These are phyloP conservation scores for Operophtera brumata DNA, from an alignment of 2,888 invertebrate species.

Conservation along the genomic window DNA sequence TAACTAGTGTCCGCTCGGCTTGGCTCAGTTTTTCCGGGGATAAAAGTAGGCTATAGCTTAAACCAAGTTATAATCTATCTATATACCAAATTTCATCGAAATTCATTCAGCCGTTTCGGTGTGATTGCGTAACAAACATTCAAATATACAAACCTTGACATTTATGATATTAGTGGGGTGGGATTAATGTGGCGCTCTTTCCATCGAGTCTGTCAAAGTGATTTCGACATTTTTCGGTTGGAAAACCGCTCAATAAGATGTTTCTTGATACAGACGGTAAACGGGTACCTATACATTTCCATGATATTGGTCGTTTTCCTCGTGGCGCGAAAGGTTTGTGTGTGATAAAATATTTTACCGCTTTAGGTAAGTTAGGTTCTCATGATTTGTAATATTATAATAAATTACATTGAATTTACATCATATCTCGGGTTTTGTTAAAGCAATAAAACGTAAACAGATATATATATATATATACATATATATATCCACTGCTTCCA, in stretches of 20 bases:
- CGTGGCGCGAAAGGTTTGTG: slow-evolving; percentile 21
- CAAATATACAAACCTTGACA: too few relatives aligned
- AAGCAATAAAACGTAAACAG: neutral
- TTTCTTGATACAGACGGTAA: slow-evolving; percentile 20
- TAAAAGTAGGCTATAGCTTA: too few relatives aligned
- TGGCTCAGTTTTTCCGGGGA: too few relatives aligned
- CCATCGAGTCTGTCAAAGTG: slow-evolving; percentile 13
- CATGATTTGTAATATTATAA: slow-evolving; percentile 21
- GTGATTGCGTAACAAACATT: too few relatives aligned
- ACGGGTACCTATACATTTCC: slow-evolving; percentile 22
- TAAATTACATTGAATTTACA: slow-evolving; percentile 15
- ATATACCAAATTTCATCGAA: too few relatives aligned
- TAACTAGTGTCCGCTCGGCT: too few relatives aligned
- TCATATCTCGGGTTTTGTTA: slow-evolving; percentile 1
- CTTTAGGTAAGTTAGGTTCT: slow-evolving; percentile 19
- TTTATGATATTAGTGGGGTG: too few relatives aligned
- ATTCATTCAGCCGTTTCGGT: too few relatives aligned
- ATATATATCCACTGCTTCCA: too few relatives aligned
- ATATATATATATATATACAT: too few relatives aligned
- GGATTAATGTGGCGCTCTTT: too few relatives aligned
- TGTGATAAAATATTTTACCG: slow-evolving; percentile 26
- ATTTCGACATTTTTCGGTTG: slow-evolving; percentile 17
- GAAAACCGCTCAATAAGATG: slow-evolving; percentile 25
- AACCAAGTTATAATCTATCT: too few relatives aligned
- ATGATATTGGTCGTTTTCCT: slow-evolving; percentile 23